Evolutionary conservation across 37 sponge, comb jelly and placozoan genomes (phyloP).

Genomic region (Cliona cf. orientalis): DNA sequence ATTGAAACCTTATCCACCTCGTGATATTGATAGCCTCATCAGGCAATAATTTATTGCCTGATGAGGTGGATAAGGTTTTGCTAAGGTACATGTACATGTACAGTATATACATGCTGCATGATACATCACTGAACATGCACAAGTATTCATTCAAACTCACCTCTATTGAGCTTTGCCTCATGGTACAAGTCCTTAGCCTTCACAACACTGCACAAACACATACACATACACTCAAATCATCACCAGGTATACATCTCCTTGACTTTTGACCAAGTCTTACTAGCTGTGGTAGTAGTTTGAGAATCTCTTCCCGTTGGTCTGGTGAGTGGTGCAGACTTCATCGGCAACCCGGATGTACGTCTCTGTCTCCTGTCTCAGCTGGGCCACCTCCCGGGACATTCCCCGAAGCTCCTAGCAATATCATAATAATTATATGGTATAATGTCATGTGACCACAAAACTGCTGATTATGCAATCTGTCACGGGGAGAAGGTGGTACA

Average conservation of each 20-base stretch:
- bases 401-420: neutral
- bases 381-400: neutral
- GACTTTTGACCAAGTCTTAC: neutral
- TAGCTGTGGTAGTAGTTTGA: constrained; percentile 7
- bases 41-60: no score
- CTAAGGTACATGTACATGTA: no score
- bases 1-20: no score
- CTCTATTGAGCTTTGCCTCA: neutral
- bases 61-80: no score
- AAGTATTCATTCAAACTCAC: no score
- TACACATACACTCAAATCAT: neutral
- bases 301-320: neutral
- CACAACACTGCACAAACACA: constrained; percentile 11
- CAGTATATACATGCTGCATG: no score
- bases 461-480: no score
- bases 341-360: neutral
- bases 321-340: neutral
- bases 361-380: neutral
- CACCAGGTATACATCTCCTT: neutral
- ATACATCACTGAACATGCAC: no score
- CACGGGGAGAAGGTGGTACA: no score
- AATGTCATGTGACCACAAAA: no score
- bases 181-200: neutral
- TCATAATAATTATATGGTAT: no score
- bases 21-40: no score